phyloP scores from a whole-genome alignment of 2,113 vertebrate genomes.

The Poecile atricapillus region DNA sequence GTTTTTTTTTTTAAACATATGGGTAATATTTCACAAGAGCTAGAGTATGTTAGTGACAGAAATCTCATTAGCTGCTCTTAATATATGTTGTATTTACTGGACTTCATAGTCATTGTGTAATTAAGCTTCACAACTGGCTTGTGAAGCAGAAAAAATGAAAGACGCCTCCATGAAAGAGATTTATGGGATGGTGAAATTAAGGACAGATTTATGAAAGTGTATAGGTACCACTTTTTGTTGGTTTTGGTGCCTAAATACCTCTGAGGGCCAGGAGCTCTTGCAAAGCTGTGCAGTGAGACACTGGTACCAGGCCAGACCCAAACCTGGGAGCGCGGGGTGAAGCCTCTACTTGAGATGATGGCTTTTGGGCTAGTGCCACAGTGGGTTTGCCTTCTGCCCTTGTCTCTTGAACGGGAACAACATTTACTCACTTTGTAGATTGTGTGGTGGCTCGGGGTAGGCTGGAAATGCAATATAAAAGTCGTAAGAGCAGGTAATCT shows the following conservation, averaged over 20 bases:
- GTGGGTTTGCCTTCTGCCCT: neutral
- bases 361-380: neutral
- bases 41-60: neutral
- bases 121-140: conserved; percentile 35
- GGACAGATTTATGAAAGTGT: neutral
- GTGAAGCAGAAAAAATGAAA: conserved; percentile 51
- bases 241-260: neutral
- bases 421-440: neutral
- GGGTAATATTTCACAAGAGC: conserved; percentile 20
- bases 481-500: neutral
- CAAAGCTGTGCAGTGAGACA: neutral
- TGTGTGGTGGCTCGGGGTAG: neutral
- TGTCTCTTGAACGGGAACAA: neutral
- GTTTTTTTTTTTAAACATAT: neutral
- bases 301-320: neutral
- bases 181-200: conserved; percentile 22
- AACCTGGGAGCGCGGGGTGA: neutral
- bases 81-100: conserved; percentile 40
- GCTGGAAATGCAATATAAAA: neutral
- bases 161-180: conserved; percentile 31
- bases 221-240: neutral
- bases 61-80: conserved; percentile 49
- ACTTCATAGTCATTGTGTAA: conserved; percentile 33
- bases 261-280: neutral
- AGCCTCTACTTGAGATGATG: neutral